Evolutionary conservation across 2,888 invertebrate species (phyloP).

Genomic region (Nezara viridula): DNA sequence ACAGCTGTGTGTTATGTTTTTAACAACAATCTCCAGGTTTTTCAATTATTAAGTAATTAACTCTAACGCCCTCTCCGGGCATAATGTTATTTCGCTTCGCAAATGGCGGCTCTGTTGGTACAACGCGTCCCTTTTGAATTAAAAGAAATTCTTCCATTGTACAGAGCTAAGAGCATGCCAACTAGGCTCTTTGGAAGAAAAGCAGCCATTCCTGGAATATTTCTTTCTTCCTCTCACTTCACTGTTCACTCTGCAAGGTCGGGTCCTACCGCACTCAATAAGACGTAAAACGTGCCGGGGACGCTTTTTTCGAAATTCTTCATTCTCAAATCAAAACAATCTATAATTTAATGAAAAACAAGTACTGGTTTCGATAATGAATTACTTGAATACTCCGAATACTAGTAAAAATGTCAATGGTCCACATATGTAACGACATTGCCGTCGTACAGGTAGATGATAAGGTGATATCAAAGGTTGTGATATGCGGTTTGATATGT

Average conservation of each 20-base stretch:
- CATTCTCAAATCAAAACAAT: neutral
- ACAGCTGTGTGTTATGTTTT: neutral
- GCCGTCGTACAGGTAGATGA: neutral
- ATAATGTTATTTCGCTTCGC: neutral
- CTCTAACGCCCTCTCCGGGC: neutral
- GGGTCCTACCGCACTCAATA: neutral
- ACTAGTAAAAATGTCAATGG: no score
- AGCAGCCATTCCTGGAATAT: conserved; percentile 25
- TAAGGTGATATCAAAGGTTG: no score
- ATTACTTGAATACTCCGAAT: no score
- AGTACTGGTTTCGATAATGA: no score
- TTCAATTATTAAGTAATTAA: neutral
- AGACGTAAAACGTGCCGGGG: neutral
- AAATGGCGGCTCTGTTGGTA: neutral
- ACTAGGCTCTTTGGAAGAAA: conserved; percentile 1
- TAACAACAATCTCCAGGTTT: no score
- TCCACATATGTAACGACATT: neutral
- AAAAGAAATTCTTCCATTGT: conserved; percentile 6
- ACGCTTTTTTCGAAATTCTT: neutral
- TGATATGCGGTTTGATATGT: neutral
- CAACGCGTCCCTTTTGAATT: neutral
- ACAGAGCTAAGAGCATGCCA: neutral
- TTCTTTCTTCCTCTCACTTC: conserved; percentile 24
- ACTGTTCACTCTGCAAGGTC: neutral
- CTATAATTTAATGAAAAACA: neutral